Conservation (phyloP, 2,888 invertebrate species). For the Balanococcus diminutus region DNA sequence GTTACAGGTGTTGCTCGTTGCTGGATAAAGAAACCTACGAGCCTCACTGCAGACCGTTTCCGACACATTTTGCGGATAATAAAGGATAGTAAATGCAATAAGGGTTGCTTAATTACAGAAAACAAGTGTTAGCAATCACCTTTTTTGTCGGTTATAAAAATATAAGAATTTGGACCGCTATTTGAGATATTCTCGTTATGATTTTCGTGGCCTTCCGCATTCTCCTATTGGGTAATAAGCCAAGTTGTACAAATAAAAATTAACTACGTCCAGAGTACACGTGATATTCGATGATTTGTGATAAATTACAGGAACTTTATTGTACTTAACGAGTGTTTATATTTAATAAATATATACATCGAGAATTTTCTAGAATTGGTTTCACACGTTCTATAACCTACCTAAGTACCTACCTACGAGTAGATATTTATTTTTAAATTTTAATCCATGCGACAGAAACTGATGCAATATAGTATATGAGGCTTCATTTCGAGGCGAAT, state of each 20-base stretch:
- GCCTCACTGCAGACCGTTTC: slow-evolving; percentile 46
- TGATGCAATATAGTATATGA: not conserved
- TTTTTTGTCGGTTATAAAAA: slow-evolving; percentile 35
- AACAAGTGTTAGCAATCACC: slow-evolving; percentile 54
- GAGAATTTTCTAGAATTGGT: too few relatives aligned
- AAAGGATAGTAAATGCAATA: slow-evolving; percentile 44
- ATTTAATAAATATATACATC: too few relatives aligned
- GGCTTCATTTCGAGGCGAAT: not conserved
- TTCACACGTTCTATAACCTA: too few relatives aligned
- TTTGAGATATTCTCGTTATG: not conserved
- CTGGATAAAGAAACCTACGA: not conserved
- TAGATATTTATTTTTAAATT: not conserved
- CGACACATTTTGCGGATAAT: slow-evolving; percentile 54
- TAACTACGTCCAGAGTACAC: not conserved
- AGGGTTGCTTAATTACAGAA: slow-evolving; percentile 52
- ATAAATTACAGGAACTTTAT: not conserved
- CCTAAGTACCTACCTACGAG: too few relatives aligned
- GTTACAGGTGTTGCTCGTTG: slow-evolving; percentile 51
- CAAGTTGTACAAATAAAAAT: slow-evolving; percentile 16
- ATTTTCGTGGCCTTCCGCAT: not conserved
- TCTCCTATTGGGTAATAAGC: not conserved
- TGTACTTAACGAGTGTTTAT: too few relatives aligned
- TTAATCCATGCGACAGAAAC: not conserved
- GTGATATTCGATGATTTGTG: not conserved
- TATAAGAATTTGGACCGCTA: slow-evolving; percentile 16